Conservation (phyloP, 2,797 vertebrate genomes). For the Gallinago solitaria region DNA sequence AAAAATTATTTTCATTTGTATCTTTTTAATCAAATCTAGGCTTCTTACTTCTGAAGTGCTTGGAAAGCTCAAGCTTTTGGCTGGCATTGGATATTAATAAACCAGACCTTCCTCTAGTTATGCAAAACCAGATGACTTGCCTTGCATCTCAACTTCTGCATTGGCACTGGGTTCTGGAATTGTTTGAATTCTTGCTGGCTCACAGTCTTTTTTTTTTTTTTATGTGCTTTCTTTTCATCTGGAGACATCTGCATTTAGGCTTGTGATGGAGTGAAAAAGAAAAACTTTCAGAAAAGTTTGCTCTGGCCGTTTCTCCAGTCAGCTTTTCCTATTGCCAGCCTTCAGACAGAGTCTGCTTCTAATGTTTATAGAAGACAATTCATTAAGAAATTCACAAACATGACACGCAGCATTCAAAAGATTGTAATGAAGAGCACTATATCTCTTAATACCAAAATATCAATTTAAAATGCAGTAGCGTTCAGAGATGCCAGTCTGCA, state of each 20-base stretch:
- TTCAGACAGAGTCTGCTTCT: neutral
- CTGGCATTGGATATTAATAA: conserved; percentile 55
- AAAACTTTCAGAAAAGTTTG: neutral
- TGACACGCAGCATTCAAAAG: neutral
- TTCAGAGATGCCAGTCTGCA: neutral
- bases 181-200: conserved; percentile 59
- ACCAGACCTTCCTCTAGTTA: conserved; percentile 56
- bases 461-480: neutral
- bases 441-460: neutral
- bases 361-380: neutral
- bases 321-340: neutral
- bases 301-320: neutral
- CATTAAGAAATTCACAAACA: neutral
- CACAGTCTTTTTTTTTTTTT: conserved; percentile 47
- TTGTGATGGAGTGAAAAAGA: neutral
- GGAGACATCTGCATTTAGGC: conserved; percentile 50
- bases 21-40: neutral
- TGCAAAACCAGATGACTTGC: conserved; percentile 43
- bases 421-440: neutral
- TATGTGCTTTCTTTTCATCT: conserved; percentile 66
- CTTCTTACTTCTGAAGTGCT: neutral
- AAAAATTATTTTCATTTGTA: neutral
- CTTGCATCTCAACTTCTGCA: conserved; percentile 51
- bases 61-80: neutral
- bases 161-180: conserved; percentile 50